Conservation (phyloP, 2,113 vertebrate species). For the Hydropotes inermis region DNA sequence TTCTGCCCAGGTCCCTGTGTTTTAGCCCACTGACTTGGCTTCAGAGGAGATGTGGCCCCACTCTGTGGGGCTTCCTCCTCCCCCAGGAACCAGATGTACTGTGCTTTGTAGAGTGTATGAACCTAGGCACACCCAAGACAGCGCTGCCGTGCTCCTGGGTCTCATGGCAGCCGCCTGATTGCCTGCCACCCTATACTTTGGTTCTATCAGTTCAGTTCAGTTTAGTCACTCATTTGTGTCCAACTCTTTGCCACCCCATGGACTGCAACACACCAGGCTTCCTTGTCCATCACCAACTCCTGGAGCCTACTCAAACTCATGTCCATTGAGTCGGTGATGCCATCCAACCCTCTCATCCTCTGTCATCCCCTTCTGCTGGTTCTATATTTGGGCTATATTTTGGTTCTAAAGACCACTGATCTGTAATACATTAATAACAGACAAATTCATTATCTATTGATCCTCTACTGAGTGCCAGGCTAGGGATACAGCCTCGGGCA, state of each 20-base stretch:
- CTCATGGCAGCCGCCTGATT: background rate
- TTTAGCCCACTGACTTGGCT: background rate
- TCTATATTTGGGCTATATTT: background rate
- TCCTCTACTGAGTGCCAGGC: background rate
- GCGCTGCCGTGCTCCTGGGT: background rate
- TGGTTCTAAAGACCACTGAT: background rate
- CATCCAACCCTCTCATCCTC: background rate
- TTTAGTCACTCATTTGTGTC: background rate
- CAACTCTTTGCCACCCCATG: background rate
- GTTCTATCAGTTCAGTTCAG: background rate
- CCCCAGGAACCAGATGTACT: background rate
- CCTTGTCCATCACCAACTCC: background rate
- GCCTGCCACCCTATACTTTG: background rate
- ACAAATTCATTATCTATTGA: background rate
- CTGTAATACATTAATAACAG: background rate
- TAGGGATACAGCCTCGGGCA: no score
- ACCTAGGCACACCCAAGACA: background rate
- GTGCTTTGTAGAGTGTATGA: background rate
- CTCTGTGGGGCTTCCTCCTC: background rate
- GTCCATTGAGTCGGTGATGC: background rate
- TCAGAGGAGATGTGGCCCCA: rapidly evolving
- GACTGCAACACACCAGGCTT: background rate
- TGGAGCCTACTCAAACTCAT: background rate
- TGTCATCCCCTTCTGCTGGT: background rate
- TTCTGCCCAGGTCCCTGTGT: background rate